These are phyloP conservation scores for Heliconius ismenius DNA, from an alignment of 2,888 invertebrate species.

Conservation along the genomic window DNA sequence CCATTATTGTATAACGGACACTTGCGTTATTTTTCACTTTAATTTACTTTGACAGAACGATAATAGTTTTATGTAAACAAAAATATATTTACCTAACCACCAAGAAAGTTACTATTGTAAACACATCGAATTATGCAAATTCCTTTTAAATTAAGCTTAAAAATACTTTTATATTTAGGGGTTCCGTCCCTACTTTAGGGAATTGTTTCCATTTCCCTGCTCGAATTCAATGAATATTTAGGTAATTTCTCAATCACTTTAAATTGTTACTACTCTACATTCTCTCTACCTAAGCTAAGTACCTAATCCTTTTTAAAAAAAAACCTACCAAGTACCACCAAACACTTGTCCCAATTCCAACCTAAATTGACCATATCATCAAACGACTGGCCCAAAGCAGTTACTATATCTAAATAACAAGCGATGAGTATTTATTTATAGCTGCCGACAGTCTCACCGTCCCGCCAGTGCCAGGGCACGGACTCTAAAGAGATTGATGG, in stretches of 20 bases:
- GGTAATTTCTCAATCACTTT: too few species aligned
- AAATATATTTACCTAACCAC: too few species aligned
- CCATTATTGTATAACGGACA: neutral
- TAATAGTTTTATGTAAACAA: too few species aligned
- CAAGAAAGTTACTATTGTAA: too few species aligned
- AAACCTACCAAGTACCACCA: neutral
- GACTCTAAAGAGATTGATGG: slow-evolving; percentile 24
- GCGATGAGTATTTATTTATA: slow-evolving; percentile 33
- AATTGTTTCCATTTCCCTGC: too few species aligned
- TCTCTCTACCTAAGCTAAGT: neutral
- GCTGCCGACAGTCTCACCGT: slow-evolving; percentile 11
- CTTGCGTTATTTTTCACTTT: neutral
- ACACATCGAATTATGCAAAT: too few species aligned
- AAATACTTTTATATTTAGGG: too few species aligned
- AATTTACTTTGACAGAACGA: too few species aligned
- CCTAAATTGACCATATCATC: neutral
- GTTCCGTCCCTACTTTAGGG: too few species aligned
- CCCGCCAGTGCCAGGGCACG: slow-evolving; percentile 37
- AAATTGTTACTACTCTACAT: neutral
- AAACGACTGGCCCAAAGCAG: slow-evolving; percentile 17
- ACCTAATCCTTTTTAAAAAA: neutral
- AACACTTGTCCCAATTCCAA: slow-evolving; percentile 2
- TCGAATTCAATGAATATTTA: too few species aligned
- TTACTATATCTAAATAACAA: slow-evolving; percentile 15
- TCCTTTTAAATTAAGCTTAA: too few species aligned